Conservation (phyloP, 2,888 invertebrate genomes). For the Drosophila seclusa region DNA sequence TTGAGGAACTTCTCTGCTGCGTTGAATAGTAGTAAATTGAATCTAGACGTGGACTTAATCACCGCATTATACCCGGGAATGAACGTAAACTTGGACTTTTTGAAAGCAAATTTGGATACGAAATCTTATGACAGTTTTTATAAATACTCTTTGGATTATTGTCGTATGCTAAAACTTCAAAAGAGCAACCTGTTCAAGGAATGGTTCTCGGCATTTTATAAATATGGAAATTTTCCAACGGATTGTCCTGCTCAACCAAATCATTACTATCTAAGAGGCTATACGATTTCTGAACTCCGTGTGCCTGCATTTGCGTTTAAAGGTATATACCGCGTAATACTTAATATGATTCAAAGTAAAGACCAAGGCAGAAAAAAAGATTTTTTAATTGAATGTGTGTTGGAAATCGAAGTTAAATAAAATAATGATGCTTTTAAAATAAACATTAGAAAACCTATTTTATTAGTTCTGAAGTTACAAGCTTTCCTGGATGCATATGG, state of each 20-base stretch:
- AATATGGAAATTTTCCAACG: not conserved
- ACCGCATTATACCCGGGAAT: not conserved
- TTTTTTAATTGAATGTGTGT: fast-evolving
- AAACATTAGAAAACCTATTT: not conserved
- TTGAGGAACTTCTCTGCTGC: not conserved
- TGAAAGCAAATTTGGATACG: not conserved
- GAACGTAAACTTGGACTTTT: not conserved
- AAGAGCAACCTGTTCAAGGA: fast-evolving
- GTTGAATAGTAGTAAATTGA: not conserved
- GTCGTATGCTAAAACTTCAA: fast-evolving
- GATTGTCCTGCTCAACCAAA: not conserved
- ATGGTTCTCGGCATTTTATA: fast-evolving
- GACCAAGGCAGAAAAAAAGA: not conserved
- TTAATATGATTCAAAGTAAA: not conserved
- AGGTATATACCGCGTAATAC: not conserved
- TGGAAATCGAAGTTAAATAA: not conserved
- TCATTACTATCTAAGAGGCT: not conserved
- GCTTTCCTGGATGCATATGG: not conserved
- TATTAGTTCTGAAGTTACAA: not conserved
- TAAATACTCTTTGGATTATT: not conserved
- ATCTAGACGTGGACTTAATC: not conserved
- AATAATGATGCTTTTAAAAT: not conserved
- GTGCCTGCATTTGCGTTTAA: not conserved
- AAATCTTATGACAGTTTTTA: not conserved
- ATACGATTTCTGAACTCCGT: not conserved